Percentiles rank a stretch among this genome's conserved stretches.
Evolutionary conservation across 2,888 invertebrate species (phyloP).

Genomic region (Cantharis rufa): DNA sequence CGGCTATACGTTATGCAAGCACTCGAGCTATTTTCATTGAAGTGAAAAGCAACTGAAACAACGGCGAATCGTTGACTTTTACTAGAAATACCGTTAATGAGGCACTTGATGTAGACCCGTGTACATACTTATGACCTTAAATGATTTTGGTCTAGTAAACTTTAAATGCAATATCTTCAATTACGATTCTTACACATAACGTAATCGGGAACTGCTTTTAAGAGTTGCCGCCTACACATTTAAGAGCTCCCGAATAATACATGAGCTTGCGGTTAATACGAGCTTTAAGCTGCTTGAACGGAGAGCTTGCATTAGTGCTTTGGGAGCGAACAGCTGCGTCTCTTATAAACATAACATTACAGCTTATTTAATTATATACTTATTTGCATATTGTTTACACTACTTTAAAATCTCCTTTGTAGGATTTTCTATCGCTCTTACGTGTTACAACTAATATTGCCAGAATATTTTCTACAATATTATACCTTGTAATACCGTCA

Average conservation of each 20-base stretch:
- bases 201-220: slow-evolving; percentile 52
- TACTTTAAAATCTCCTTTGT: background rate
- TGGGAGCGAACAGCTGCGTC: slow-evolving; percentile 35
- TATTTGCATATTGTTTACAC: slow-evolving; percentile 32
- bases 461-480: background rate
- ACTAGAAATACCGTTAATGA: slow-evolving; percentile 24
- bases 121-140: slow-evolving; percentile 28
- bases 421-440: background rate
- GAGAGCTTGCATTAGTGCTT: slow-evolving; percentile 36
- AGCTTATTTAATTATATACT: slow-evolving; percentile 33
- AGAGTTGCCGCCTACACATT: slow-evolving; percentile 49
- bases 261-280: slow-evolving; percentile 52
- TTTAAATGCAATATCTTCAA: slow-evolving; percentile 38
- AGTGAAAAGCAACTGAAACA: slow-evolving; percentile 22
- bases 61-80: slow-evolving; percentile 10
- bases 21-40: slow-evolving; percentile 22
- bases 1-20: slow-evolving; percentile 18
- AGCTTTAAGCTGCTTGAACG: slow-evolving; percentile 51
- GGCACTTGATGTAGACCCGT: slow-evolving; percentile 23
- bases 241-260: slow-evolving; percentile 53
- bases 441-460: background rate
- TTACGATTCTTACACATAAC: slow-evolving; percentile 47
- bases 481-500: background rate
- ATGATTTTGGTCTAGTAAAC: slow-evolving; percentile 27
- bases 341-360: slow-evolving; percentile 33